Evolutionary conservation across 2,797 vertebrate species (phyloP), one percentile per base, ranked within the genome.

Genomic region (Anolis apletophallus): DNA sequence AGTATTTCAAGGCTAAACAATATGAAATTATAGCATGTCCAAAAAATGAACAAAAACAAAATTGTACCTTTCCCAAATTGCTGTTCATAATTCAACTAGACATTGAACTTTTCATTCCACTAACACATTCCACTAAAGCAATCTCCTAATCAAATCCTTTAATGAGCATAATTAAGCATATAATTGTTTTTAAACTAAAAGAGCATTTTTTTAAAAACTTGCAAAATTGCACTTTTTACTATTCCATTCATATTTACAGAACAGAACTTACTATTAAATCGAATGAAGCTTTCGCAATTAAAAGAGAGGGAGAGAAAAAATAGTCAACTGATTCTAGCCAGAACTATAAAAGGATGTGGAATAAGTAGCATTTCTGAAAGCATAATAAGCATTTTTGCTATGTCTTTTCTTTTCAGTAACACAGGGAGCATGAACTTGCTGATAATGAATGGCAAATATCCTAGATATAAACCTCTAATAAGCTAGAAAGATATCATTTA

Each of bases 111-210:
- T 91, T 93, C 90, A 85, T 93, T 94, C 82, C 86, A 87, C 90
- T 74, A 79, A 36, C 46, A 29, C 77, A 82, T 84, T 93, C 1
- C 0, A 79, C 55, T 69, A 83, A 94, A 91, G 87, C 83, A 34
- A 59, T 89, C 90, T 92, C 86, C 79, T 89, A 92, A 94, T 90
- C 91, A 93, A 89, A 94, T 69, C 55, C 87, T 89, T 91, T 95
- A 95, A 94, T 92, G 88, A 93, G 81, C 81, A 91, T 93, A 94
- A 95, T 94, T 93, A 94, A 95, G 84, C 91, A 88, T 85, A 85
- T 82, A 89, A 91, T 92, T 94, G 89, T 64, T 61, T 94, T 86
- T 93, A 90, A 71, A 73, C 87, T 88, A 88, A 67, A 93, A 93
- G 90, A 3, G 79, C 59, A 46, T 57, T 79, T 40, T 61, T 36